Base-by-base conservation (phyloP, 2,797 vertebrate species). In the Aythya fuligula region DNA sequence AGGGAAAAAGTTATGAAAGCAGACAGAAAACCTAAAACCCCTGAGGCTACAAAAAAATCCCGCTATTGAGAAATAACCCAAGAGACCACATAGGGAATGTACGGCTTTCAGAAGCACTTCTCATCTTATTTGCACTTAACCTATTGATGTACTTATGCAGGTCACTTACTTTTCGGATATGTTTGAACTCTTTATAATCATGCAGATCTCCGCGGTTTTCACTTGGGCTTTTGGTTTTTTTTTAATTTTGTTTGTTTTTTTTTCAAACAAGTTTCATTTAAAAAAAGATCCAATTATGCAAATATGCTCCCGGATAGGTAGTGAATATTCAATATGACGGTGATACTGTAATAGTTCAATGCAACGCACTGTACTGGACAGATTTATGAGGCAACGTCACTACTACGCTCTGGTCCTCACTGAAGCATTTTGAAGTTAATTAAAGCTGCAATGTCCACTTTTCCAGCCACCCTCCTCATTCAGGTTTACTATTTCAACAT, bases 341-440 rank as follows among this genome's bases (percentile, higher is more conserved):
- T 98, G 98, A 96, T 98, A 98, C 98, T 98, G 98, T 98, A 98
- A 98, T 98, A 98, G 98, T 98, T 98, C 98, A 97, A 97, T 97
- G 98, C 98, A 98, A 98, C 97, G 98, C 98, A 98, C 98, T 97
- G 98, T 98, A 97, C 98, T 96, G 98, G 98, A 98, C 98, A 98
- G 98, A 99, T 99, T 98, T 98, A 99, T 98, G 98, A 98, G 98
- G 98, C 98, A 98, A 98, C 98, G 98, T 98, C 98, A 99, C 98
- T 97, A 98, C 98, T 97, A 98, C 98, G 98, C 98, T 98, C 98
- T 98, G 98, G 97, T 98, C 98, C 98, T 98, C 98, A 97, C 98
- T 97, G 97, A 98, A 98, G 98, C 98, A 98, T 98, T 98, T 98
- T 98, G 98, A 99, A 99, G 98, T 98, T 99, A 98, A 99, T 99